Evolutionary conservation across 2,113 vertebrate genomes (phyloP).

Genomic region (Bubo bubo): DNA sequence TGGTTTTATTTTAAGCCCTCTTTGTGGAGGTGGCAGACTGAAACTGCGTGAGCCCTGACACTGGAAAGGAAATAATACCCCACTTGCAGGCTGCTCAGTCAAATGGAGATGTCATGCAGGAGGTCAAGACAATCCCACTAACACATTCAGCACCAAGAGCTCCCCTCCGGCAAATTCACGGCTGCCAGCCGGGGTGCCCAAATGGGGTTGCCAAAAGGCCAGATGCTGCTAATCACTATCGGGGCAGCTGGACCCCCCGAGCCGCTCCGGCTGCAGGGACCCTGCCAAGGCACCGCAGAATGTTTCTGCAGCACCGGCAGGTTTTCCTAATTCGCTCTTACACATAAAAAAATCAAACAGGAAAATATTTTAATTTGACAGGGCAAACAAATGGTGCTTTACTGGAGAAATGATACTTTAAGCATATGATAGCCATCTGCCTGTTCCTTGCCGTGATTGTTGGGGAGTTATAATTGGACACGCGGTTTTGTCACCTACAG

Average conservation of each 20-base stretch:
- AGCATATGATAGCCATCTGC: conserved; percentile 47
- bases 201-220: background rate
- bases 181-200: background rate
- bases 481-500: conserved; percentile 11
- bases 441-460: background rate
- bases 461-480: conserved; percentile 19
- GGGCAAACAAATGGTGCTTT: conserved; percentile 51
- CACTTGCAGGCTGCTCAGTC: background rate
- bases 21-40: conserved; percentile 7
- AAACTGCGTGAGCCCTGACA: background rate
- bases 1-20: background rate
- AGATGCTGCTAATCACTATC: background rate
- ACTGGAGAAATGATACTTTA: conserved; percentile 9
- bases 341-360: background rate
- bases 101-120: background rate
- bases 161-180: background rate
- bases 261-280: background rate
- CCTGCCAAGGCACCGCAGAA: background rate
- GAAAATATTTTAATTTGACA: conserved; percentile 50
- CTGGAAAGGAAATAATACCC: background rate
- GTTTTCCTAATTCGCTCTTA: background rate
- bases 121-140: background rate
- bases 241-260: background rate
- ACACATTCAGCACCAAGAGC: background rate
- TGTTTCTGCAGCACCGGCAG: background rate